These are phyloP conservation scores for Porites divaricata DNA, from an alignment of 92 coral and sea anemone species.

Conservation along the genomic window DNA sequence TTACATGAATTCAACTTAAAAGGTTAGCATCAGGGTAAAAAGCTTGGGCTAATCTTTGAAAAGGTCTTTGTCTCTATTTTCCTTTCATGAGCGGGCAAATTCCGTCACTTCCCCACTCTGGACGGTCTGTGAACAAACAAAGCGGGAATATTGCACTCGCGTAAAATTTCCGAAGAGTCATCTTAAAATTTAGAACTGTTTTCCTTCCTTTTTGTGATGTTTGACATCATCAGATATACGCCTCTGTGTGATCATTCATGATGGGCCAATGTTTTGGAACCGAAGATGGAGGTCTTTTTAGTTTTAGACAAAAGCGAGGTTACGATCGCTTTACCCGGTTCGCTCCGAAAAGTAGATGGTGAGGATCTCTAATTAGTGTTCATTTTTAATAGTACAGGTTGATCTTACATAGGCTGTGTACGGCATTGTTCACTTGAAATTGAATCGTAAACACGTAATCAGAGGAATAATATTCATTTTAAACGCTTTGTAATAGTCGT, in stretches of 20 bases:
- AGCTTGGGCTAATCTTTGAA: not conserved
- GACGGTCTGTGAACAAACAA: not conserved
- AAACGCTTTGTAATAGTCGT: not conserved
- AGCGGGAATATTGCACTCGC: slow-evolving; percentile 10
- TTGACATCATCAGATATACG: not conserved
- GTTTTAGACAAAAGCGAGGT: slow-evolving; percentile 87
- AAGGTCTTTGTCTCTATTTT: too few species aligned
- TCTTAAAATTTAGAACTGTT: not conserved
- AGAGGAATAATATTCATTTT: not conserved
- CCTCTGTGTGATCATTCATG: slow-evolving; percentile 14
- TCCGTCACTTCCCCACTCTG: slow-evolving; percentile 20
- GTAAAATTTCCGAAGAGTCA: not conserved
- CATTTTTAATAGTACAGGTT: not conserved
- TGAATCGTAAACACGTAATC: not conserved
- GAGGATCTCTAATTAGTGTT: slow-evolving; percentile 6
- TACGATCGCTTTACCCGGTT: slow-evolving; percentile 96
- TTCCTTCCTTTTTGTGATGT: slow-evolving; percentile 1
- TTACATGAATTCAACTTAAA: too few species aligned
- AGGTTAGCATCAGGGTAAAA: not conserved
- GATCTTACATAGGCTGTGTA: not conserved
- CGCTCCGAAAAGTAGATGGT: slow-evolving; percentile 95
- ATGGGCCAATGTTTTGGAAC: slow-evolving; percentile 99
- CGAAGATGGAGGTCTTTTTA: slow-evolving; percentile 92
- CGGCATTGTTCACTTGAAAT: not conserved
- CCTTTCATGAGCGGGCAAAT: not conserved